Evolutionary conservation across 2,888 invertebrate species (phyloP), one percentile per base, ranked within the genome.

Genomic region (Onchidella celtica): DNA sequence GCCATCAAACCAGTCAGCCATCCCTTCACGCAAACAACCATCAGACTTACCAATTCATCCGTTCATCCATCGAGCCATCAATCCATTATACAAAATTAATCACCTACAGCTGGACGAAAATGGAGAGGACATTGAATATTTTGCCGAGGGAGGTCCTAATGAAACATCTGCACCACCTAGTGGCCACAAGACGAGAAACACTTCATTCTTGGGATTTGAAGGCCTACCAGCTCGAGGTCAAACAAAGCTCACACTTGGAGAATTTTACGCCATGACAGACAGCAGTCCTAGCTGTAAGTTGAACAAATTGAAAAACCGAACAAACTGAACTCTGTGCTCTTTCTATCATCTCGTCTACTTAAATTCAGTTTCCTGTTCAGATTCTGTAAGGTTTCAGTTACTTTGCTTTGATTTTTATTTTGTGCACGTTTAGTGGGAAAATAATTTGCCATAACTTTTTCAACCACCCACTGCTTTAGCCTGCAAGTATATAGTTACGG

Each of bases 201-300:
- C 32, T 14, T 4, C 66, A 3, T 6, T 6, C 34, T 32, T 32
- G 6, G 9, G 4, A 14, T 32, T 32, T 4, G 9, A 3, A 14
- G n/a, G 32, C 29, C 66, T 70, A 4, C 70, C 38, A 3, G 61
- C 38, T n/a, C 14, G 79, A n/a, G 74, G 59, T 0, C 55, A 57
- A 21, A 80, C 80, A 40, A 66, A 59, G 34, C 59, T 80, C 27
- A 80, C 80, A 34, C 21, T 80, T 17, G 80, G 74, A 27, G 80
- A 80, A 65, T 80, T 80, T 27, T 80, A 80, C 21, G 73, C 79
- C 36, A 66, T 74, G 38, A 55, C 79, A 1, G 77, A 77, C 34
- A 75, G 65, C 40, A 75, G 75, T 55, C 40, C 72, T 6, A 72
- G 72, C 29, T 27, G 72, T 72, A 34, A 55, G 72, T 72, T 6